Evolutionary conservation across 2,888 invertebrate species (phyloP).

Genomic region (Eupithecia inturbata): DNA sequence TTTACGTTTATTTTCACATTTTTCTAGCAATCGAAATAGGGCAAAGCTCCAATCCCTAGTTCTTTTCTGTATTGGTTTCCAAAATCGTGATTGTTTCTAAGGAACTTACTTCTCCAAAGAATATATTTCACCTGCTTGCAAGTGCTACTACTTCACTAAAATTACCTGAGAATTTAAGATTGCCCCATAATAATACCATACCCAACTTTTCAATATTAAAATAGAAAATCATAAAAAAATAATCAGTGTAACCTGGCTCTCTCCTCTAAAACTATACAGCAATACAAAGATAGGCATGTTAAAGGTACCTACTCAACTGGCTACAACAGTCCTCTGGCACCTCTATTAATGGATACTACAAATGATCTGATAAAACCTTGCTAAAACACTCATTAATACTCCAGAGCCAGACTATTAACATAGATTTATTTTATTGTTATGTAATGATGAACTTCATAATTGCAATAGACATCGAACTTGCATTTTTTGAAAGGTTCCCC

Average conservation of each 20-base stretch:
- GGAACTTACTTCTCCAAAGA: not conserved
- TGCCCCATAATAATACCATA: not conserved
- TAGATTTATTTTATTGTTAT: conserved; percentile 4
- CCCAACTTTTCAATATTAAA: not conserved
- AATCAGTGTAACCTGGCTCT: not conserved
- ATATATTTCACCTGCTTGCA: not conserved
- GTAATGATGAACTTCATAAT: not conserved
- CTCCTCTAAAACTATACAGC: not conserved
- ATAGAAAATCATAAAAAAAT: not conserved
- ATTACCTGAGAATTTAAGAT: not conserved
- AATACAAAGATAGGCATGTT: not conserved
- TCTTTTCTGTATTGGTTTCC: not conserved
- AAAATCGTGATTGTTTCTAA: not conserved
- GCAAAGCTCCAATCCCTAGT: not conserved
- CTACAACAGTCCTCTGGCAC: not conserved
- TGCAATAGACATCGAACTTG: not conserved
- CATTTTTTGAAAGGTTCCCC: not conserved
- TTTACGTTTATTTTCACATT: conserved; percentile 48
- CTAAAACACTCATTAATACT: not conserved
- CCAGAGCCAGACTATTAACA: not conserved
- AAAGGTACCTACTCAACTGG: not conserved
- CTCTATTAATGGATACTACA: not conserved
- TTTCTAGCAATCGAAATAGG: not conserved
- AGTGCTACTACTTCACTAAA: not conserved
- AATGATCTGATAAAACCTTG: not conserved